Evolutionary conservation across 2,888 invertebrate genomes (phyloP).

Genomic region (Xestia c-nigrum): DNA sequence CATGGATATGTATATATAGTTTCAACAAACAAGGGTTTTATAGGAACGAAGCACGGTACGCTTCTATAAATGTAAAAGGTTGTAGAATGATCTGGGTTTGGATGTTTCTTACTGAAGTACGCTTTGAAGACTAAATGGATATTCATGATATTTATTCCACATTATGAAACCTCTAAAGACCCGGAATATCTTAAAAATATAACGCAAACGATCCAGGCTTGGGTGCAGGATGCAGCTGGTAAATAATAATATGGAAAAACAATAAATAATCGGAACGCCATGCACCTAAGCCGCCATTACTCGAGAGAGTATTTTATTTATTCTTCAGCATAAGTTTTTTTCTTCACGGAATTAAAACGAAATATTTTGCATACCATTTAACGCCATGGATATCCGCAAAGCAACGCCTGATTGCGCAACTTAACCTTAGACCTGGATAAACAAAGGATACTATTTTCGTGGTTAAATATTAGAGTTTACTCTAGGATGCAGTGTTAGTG

Average conservation of each 20-base stretch:
- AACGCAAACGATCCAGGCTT: no score
- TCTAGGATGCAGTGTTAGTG: background rate
- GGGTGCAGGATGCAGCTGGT: no score
- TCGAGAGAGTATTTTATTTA: background rate
- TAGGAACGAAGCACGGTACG: background rate
- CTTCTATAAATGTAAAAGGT: background rate
- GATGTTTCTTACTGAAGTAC: background rate
- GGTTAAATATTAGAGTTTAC: background rate
- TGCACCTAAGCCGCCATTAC: background rate
- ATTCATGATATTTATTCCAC: background rate
- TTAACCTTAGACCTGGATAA: background rate
- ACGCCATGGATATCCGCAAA: background rate
- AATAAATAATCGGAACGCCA: background rate
- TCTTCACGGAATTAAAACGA: background rate
- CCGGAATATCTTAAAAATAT: background rate
- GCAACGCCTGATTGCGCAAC: background rate
- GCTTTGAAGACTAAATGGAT: background rate
- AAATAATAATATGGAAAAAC: no score
- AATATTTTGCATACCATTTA: background rate
- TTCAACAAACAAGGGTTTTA: constrained; percentile 14
- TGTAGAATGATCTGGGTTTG: background rate
- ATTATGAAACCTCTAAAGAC: background rate
- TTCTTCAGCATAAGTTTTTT: background rate
- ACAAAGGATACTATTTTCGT: background rate
- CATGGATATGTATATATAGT: constrained; percentile 3